These are phyloP conservation scores for Eptatretus atami DNA, from an alignment of 2,797 vertebrate genomes.

Conservation along the genomic window DNA sequence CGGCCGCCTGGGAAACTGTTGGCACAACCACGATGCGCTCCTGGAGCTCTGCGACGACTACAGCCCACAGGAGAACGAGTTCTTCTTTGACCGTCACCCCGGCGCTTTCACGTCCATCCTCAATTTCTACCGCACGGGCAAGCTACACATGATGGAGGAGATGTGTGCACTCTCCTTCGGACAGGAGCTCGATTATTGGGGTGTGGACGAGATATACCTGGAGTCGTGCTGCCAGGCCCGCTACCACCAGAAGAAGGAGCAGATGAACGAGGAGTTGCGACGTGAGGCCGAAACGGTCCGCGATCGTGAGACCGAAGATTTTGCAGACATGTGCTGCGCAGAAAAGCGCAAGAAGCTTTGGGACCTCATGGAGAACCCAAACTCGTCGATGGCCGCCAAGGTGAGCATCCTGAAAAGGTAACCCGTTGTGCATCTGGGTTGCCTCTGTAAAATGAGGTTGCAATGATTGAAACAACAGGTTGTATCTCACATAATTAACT, in stretches of 20 bases:
- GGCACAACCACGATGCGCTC: constrained; percentile 36
- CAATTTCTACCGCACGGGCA: constrained; percentile 86
- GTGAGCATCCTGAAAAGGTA: constrained; percentile 15
- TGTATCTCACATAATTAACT: too few species aligned
- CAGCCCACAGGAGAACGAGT: constrained; percentile 57
- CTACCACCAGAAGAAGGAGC: constrained; percentile 94
- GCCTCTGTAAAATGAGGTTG: too few species aligned
- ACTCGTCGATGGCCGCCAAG: constrained; percentile 80
- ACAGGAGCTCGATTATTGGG: constrained; percentile 92
- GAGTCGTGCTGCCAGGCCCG: constrained; percentile 93
- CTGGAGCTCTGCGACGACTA: constrained; percentile 88
- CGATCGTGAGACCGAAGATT: constrained; percentile 61
- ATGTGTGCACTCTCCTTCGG: constrained; percentile 94
- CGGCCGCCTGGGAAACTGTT: constrained; percentile 65
- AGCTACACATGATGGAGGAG: constrained; percentile 98
- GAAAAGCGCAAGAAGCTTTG: constrained; percentile 77
- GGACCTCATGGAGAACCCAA: constrained; percentile 87
- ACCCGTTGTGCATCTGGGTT: too few species aligned
- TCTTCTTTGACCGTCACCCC: constrained; percentile 76
- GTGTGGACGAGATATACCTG: constrained; percentile 87
- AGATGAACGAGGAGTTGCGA: constrained; percentile 92
- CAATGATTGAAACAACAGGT: too few species aligned
- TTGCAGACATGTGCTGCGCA: constrained; percentile 63
- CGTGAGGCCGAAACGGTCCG: constrained; percentile 57
- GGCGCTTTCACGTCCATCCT: constrained; percentile 91